Evolutionary conservation across 2,113 vertebrate genomes (phyloP), one percentile per base, ranked within the genome.

Genomic region (Maccullochella peelii): DNA sequence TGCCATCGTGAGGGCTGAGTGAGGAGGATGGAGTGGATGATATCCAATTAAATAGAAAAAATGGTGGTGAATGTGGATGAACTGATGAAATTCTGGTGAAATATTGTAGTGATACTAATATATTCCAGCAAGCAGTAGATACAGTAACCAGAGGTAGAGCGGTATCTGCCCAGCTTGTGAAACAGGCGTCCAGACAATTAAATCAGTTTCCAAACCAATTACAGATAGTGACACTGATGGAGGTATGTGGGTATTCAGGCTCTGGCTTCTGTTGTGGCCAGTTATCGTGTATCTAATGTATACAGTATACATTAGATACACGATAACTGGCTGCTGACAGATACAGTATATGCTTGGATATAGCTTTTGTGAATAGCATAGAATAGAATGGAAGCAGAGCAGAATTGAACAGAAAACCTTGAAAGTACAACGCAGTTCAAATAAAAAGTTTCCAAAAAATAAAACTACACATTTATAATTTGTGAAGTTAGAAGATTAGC

Each of bases 31-130:
- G 75, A 81, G 73, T 65, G 38, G 80, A 79, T 80, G 83, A 83
- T 79, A 86, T 78, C 61, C 74, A 87, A 90, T 88, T 88, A 86
- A 80, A 79, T 72, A 59, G 16, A 72, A 58, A 73, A 87, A 82
- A 4, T 74, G 42, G 40, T 67, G 61, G 40, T 25, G 68, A 75
- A 74, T 74, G 74, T 73, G 79, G 63, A 86, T 78, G 33, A 70
- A 88, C 40, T 92, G 88, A 92, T 89, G 86, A 84, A 92, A 94
- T 74, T 61, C 73, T 80, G 27, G 58, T 83, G 87, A 84, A 93
- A 91, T 84, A 50, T 16, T 83, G 61, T 59, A 10, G 50, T 61
- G 65, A 79, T 76, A 55, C 14, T 85, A 54, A 79, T 65, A 59
- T 63, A 82, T 82, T 81, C 78, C 50, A 67, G 72, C 30, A 47